These are phyloP conservation scores for Darevskia nairensis DNA, from an alignment of 2,797 vertebrate genomes.

Conservation along the genomic window DNA sequence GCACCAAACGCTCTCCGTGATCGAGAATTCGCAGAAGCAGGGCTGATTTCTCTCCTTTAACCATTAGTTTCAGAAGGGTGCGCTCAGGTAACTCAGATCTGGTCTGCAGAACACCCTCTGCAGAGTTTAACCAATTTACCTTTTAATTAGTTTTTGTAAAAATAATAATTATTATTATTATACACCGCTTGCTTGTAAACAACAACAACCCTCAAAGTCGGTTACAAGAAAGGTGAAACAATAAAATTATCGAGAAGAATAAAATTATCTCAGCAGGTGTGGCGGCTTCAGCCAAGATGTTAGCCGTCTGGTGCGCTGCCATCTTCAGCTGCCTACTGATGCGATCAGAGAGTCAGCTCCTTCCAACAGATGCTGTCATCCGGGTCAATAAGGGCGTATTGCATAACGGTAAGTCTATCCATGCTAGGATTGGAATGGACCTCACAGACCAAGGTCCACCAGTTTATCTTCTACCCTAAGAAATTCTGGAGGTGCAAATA, in stretches of 20 bases:
- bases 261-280: neutral
- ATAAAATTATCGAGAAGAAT: too few species aligned
- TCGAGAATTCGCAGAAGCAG: neutral
- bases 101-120: too few species aligned
- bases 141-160: too few species aligned
- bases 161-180: too few species aligned
- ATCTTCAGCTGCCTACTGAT: neutral
- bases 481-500: neutral
- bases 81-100: neutral
- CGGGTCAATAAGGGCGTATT: slow-evolving; percentile 52
- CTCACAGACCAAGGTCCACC: neutral
- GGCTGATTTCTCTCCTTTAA: neutral
- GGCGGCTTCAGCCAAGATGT: slow-evolving; percentile 40
- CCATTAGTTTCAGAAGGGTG: neutral
- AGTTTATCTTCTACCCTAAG: neutral
- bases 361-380: slow-evolving; percentile 43
- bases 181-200: too few species aligned
- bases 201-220: too few species aligned
- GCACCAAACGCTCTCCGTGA: rapidly evolving
- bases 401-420: slow-evolving; percentile 48
- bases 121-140: too few species aligned
- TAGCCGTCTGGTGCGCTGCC: neutral
- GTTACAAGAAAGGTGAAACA: too few species aligned
- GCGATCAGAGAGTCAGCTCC: rapidly evolving
- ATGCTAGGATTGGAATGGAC: too few species aligned